phyloP scores from a whole-genome alignment of 2,113 vertebrate genomes.

The Synchiropus splendidus region DNA sequence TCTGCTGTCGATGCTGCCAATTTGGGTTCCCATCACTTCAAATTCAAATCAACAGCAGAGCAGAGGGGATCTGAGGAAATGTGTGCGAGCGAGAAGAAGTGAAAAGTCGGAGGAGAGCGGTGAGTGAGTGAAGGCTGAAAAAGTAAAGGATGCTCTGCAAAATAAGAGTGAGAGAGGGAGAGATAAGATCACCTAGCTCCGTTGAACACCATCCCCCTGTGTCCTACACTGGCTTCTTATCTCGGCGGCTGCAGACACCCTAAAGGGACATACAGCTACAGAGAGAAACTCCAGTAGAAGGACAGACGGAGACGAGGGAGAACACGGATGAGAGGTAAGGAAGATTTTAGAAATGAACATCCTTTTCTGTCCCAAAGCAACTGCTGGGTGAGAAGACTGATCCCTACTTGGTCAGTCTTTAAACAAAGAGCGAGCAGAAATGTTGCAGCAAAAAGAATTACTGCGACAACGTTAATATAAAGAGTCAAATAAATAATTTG shows the following conservation, averaged over 20 bases:
- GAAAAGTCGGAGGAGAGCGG: slow-evolving; percentile 19
- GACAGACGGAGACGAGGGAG: slow-evolving; percentile 22
- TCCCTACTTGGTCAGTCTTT: no score
- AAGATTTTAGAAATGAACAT: no score
- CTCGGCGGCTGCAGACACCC: slow-evolving; percentile 68
- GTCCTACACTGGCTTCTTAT: slow-evolving; percentile 72
- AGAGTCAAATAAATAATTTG: no score
- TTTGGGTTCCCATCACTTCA: slow-evolving; percentile 64
- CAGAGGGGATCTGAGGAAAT: slow-evolving; percentile 54
- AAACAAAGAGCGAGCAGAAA: no score
- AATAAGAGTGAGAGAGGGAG: slow-evolving; percentile 28
- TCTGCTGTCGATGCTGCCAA: slow-evolving; percentile 64
- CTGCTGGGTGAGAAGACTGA: no score
- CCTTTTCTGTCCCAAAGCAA: no score
- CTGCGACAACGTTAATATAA: no score
- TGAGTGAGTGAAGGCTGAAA: slow-evolving; percentile 29
- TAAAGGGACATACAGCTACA: slow-evolving; percentile 66
- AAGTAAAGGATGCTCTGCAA: slow-evolving; percentile 32
- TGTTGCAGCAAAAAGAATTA: no score
- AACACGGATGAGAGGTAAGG: slow-evolving; percentile 50
- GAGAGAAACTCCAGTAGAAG: slow-evolving; percentile 30
- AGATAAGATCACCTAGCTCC: slow-evolving; percentile 71
- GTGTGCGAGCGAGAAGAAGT: slow-evolving; percentile 44
- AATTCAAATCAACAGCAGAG: slow-evolving; percentile 64
- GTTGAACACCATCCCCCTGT: slow-evolving; percentile 73